These are phyloP conservation scores for Cephalotes varians DNA, from an alignment of 2,888 invertebrate genomes.

Conservation along the genomic window DNA sequence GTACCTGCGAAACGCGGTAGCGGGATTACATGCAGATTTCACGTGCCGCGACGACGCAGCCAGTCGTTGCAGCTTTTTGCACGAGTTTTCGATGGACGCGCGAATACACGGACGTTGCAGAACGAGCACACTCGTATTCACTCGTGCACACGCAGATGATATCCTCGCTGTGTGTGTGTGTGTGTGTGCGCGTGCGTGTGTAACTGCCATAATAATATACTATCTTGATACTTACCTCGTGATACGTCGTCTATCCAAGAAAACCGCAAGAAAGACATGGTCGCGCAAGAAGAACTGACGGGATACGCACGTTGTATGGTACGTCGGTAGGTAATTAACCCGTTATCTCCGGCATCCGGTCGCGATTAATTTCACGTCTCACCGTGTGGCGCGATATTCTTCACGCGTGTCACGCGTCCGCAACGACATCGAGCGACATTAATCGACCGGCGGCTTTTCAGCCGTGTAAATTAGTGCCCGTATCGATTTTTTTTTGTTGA, in stretches of 20 bases:
- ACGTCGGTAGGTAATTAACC: slow-evolving; percentile 76
- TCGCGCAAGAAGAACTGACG: slow-evolving; percentile 10
- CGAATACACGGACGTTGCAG: slow-evolving; percentile 14
- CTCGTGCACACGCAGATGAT: slow-evolving; percentile 61
- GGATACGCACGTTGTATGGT: slow-evolving; percentile 27
- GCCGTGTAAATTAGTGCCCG: slow-evolving; percentile 32
- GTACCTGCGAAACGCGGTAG: slow-evolving; percentile 43
- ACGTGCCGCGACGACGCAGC: slow-evolving; percentile 42
- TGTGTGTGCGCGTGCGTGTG: not conserved
- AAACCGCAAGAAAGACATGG: slow-evolving; percentile 30
- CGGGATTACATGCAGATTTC: slow-evolving; percentile 75
- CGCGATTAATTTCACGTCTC: slow-evolving; percentile 82
- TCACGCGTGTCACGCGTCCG: slow-evolving; percentile 57
- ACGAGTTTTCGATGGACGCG: slow-evolving; percentile 47
- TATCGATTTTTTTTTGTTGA: slow-evolving; percentile 1
- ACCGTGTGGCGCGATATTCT: slow-evolving; percentile 65
- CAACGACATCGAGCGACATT: slow-evolving; percentile 53
- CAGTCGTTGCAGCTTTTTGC: slow-evolving; percentile 67
- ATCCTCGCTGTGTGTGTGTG: slow-evolving; percentile 49
- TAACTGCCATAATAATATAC: too few species aligned
- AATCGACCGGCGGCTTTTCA: slow-evolving; percentile 56
- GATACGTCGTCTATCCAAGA: too few species aligned
- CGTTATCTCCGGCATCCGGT: slow-evolving; percentile 78
- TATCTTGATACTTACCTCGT: too few species aligned
- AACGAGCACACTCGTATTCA: slow-evolving; percentile 54